A percentile compares a stretch with the other conserved stretches of the same genome.
These are phyloP conservation scores for Mythimna loreyi DNA, from an alignment of 2,888 invertebrate species.

Conservation along the genomic window DNA sequence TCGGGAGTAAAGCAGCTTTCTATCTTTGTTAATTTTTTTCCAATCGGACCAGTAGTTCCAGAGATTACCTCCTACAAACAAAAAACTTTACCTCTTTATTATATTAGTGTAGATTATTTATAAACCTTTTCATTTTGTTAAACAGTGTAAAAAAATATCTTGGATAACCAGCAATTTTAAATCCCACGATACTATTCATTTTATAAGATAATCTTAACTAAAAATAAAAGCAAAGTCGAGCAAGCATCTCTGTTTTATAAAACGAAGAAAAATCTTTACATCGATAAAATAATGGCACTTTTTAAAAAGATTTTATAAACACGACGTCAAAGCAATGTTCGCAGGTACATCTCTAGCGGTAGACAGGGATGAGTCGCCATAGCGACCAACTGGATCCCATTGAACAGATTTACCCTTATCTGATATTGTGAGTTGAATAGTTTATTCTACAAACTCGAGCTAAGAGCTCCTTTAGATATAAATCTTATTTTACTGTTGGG, in stretches of 20 bases:
- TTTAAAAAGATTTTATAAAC: constrained; percentile 42
- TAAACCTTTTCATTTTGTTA: background rate
- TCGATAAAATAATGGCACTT: constrained; percentile 36
- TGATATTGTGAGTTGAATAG: constrained; percentile 86
- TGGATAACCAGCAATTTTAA: background rate
- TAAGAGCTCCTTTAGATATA: constrained; percentile 78
- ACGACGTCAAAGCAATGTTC: constrained; percentile 59
- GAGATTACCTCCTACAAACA: too few species aligned
- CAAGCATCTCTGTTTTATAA: constrained; percentile 14
- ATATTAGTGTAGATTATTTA: too few species aligned
- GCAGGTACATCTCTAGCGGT: constrained; percentile 49
- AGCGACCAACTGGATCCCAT: constrained; percentile 82
- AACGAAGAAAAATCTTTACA: constrained; percentile 20
- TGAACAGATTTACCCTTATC: constrained; percentile 85
- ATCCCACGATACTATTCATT: constrained; percentile 2
- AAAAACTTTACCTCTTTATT: too few species aligned
- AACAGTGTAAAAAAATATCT: background rate
- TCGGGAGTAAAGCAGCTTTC: too few species aligned
- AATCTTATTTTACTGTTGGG: constrained; percentile 75
- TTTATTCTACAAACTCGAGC: constrained; percentile 80
- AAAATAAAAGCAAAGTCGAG: constrained; percentile 21
- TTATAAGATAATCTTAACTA: constrained; percentile 28
- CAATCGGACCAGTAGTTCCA: too few species aligned
- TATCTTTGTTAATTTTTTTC: too few species aligned
- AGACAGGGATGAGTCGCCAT: constrained; percentile 81